Conservation (phyloP, 64 coral and sea anemone genomes). For the Hydrozoanthus tunicans region DNA sequence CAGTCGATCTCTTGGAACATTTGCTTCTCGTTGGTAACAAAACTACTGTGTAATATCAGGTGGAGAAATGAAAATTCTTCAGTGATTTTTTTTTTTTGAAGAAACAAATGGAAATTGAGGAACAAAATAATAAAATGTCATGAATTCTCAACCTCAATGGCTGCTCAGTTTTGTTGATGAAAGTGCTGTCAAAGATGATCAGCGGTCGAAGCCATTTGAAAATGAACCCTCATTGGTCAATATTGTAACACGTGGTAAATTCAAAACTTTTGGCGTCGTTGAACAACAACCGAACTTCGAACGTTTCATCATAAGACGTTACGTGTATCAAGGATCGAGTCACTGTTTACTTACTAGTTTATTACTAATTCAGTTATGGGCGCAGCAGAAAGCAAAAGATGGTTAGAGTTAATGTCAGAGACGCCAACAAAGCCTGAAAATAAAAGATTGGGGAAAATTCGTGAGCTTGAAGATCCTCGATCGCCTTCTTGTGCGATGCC, state of each 20-base stretch:
- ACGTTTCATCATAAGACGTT: slow-evolving; percentile 62
- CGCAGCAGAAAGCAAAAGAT: slow-evolving; percentile 82
- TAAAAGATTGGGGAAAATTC: slow-evolving; percentile 27
- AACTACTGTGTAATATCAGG: background rate
- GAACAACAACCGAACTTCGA: slow-evolving; percentile 67
- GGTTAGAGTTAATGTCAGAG: slow-evolving; percentile 79
- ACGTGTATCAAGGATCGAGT: background rate
- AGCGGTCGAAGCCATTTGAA: slow-evolving; percentile 35
- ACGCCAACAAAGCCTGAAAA: slow-evolving; percentile 69
- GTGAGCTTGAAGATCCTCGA: slow-evolving; percentile 74
- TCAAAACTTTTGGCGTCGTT: slow-evolving; percentile 69
- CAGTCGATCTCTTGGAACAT: background rate
- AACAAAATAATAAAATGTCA: background rate
- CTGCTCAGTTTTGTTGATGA: background rate
- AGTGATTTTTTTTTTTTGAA: background rate
- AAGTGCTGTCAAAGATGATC: background rate
- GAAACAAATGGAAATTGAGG: background rate
- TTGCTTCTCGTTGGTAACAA: background rate
- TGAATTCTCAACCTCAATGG: background rate
- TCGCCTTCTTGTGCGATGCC: slow-evolving; percentile 65
- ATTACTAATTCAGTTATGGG: slow-evolving; percentile 62
- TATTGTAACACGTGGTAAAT: slow-evolving; percentile 20
- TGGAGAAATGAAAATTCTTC: background rate
- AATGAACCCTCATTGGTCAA: slow-evolving; percentile 30
- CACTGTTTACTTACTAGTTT: background rate